A percentile compares a stretch with the other conserved stretches of the same genome.
Conservation (phyloP, 2,797 vertebrate species). For the Nothura maculosa region DNA sequence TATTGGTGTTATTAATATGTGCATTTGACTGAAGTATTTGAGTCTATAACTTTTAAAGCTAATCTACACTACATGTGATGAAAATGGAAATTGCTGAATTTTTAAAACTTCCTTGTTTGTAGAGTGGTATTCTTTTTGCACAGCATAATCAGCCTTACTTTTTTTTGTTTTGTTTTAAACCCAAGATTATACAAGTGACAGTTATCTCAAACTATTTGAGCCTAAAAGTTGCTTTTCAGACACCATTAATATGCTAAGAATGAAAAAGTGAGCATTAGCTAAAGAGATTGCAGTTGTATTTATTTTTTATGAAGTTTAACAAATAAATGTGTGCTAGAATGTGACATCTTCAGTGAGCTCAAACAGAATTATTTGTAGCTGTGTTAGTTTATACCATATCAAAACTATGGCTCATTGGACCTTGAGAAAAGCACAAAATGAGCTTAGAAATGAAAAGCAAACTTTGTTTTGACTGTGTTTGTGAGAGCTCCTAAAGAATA, state of each 20-base stretch:
- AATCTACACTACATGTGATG: background rate
- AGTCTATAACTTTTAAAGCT: background rate
- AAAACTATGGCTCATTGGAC: background rate
- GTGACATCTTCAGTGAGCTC: background rate
- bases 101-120: background rate
- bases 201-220: background rate
- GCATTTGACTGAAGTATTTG: background rate
- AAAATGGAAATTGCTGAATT: background rate
- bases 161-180: background rate
- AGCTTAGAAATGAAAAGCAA: slow-evolving; percentile 26
- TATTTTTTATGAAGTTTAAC: background rate
- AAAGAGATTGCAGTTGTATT: background rate
- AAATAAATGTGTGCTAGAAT: background rate
- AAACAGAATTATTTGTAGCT: background rate
- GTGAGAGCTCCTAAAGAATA: background rate
- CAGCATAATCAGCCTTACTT: background rate
- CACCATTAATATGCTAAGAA: background rate
- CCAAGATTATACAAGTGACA: fast-evolving
- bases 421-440: slow-evolving; percentile 29
- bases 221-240: background rate
- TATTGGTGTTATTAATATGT: background rate
- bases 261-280: background rate
- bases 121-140: background rate
- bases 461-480: slow-evolving; percentile 35
- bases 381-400: background rate